phyloP scores from a whole-genome alignment of 64 coral and sea anemone species.

The Pocillopora damicornis region DNA sequence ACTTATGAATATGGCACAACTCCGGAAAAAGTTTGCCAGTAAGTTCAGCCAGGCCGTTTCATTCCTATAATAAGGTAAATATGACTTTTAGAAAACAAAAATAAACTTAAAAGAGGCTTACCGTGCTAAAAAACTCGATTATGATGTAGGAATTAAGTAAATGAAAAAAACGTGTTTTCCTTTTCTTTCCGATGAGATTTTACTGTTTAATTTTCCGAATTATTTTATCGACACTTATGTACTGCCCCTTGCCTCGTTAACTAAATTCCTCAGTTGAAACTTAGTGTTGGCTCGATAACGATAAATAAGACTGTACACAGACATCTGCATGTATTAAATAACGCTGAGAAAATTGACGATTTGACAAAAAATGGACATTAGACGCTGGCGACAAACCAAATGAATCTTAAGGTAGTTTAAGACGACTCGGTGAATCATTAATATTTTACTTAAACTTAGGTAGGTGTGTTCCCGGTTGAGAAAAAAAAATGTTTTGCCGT shows the following conservation, averaged over 20 bases:
- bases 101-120: too few relatives aligned
- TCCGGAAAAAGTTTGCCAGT: too few relatives aligned
- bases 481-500: not conserved
- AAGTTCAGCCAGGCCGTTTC: too few relatives aligned
- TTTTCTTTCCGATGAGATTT: too few relatives aligned
- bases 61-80: too few relatives aligned
- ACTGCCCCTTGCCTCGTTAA: not conserved
- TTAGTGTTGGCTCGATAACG: not conserved
- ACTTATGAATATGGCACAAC: too few relatives aligned
- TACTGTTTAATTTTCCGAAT: too few relatives aligned
- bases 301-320: not conserved
- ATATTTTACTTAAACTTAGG: not conserved
- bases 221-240: not conserved
- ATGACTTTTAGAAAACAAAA: too few relatives aligned
- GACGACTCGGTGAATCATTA: not conserved
- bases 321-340: not conserved
- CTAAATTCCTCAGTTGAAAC: not conserved
- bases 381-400: conserved; percentile 35
- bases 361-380: conserved; percentile 24
- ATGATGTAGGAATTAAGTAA: too few relatives aligned
- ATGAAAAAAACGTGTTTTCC: too few relatives aligned
- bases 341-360: not conserved
- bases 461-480: not conserved
- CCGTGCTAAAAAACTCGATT: too few relatives aligned
- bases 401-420: not conserved